phyloP scores from a whole-genome alignment of 2,888 invertebrate genomes.

The Thecocarcelia acutangulata region DNA sequence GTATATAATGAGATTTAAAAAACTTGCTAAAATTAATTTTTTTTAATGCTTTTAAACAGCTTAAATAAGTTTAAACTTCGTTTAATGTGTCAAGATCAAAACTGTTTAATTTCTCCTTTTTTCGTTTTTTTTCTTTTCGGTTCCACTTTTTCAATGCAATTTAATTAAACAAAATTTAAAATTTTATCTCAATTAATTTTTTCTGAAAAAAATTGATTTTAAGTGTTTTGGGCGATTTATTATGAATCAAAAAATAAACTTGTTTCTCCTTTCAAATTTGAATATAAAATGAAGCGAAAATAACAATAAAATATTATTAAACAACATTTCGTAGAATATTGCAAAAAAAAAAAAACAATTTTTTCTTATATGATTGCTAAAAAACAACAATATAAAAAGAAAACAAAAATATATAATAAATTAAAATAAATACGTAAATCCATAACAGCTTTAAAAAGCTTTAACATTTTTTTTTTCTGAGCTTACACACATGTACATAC shows the following conservation, averaged over 20 bases:
- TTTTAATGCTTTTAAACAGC: neutral
- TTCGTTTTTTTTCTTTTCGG: slow-evolving; percentile 32
- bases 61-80: neutral
- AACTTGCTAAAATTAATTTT: slow-evolving; percentile 12
- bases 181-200: neutral
- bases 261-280: slow-evolving; percentile 66
- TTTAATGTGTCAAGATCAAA: slow-evolving; percentile 9
- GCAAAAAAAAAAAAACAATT: slow-evolving; percentile 40
- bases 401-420: slow-evolving; percentile 47
- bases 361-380: slow-evolving; percentile 22
- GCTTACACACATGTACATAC: neutral
- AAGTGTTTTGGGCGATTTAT: slow-evolving; percentile 16
- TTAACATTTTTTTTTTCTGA: slow-evolving; percentile 40
- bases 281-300: slow-evolving; percentile 68
- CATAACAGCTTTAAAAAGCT: slow-evolving; percentile 52
- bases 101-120: slow-evolving; percentile 6
- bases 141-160: slow-evolving; percentile 63
- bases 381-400: slow-evolving; percentile 33
- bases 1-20: too few relatives aligned
- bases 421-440: slow-evolving; percentile 62
- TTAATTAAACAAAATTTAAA: slow-evolving; percentile 53
- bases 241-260: slow-evolving; percentile 56
- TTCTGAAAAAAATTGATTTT: neutral
- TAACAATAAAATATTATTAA: slow-evolving; percentile 62
- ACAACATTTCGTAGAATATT: slow-evolving; percentile 62